Evolutionary conservation across 1,140 invertebrate species (phyloP), one percentile per base, ranked within the genome.

Genomic region (Leptopilina boulardi): DNA sequence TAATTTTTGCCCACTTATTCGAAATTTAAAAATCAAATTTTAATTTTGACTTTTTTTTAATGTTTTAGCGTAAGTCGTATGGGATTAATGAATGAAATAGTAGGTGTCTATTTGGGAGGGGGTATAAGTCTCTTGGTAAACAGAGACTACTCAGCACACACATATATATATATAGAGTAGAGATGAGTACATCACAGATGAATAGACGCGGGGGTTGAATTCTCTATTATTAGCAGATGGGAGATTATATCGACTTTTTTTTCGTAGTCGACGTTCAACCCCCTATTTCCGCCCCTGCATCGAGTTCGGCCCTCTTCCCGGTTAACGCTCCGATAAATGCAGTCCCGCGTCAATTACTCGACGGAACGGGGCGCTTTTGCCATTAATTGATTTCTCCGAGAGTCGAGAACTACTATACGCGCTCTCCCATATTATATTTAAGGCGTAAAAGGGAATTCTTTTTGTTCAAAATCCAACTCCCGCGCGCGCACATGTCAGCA

Each of bases 201-300:
- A 86, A 86, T 83, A 82, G 74, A 79, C 74, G n/a, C n/a, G n/a
- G 72, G 78, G 77, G 81, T 80, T 86, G 84, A 85, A 81, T n/a
- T 86, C 83, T 86, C 84, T 85, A 84, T 89, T 88, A 87, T 89
- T 87, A 88, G 85, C 83, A 87, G 85, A 88, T 87, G 85, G 85
- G 79, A 86, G 86, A 89, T 89, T 89, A 83, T 85, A 88, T 88
- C 85, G 87, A 88, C 21, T 88, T 86, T 85, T 86, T 85, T 66
- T 84, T 86, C 80, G 38, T 76, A 56, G 47, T 13, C 26, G 34
- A 81, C 82, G 77, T 71, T 71, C 78, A 19, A 34, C 71, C 75
- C 75, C 77, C 77, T 76, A 66, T 77, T 80, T 71, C 23, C 23
- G 21, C 54, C 11, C 59, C 76, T 54, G 59, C 51, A 70, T 23